Conservation (phyloP, 2,888 invertebrate species). For the Dolomedes plantarius region DNA sequence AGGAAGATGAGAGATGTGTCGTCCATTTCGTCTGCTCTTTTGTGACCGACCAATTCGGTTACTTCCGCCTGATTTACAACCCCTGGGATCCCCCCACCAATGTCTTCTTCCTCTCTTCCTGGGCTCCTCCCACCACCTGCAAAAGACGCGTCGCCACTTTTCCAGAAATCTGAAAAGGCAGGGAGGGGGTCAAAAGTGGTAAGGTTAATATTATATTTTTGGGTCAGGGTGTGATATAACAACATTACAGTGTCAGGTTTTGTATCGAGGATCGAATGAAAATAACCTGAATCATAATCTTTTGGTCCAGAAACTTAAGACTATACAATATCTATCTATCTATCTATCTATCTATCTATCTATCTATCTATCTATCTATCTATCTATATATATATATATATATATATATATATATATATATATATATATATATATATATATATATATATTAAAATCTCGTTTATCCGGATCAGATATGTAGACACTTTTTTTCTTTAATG, state of each 20-base stretch:
- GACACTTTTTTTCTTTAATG: no score
- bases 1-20: slow-evolving; percentile 68
- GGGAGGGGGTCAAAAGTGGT: not conserved
- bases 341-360: no score
- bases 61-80: slow-evolving; percentile 72
- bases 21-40: slow-evolving; percentile 70
- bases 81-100: slow-evolving; percentile 22
- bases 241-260: not conserved
- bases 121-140: slow-evolving; percentile 65
- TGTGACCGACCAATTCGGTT: slow-evolving; percentile 72
- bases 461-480: no score
- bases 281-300: no score
- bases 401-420: no score
- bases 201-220: not conserved
- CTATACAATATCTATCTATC: no score
- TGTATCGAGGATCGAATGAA: no score
- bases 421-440: no score
- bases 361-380: no score
- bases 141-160: slow-evolving; percentile 40
- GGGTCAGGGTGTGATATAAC: not conserved
- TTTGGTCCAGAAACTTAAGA: no score
- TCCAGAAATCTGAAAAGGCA: slow-evolving; percentile 14
- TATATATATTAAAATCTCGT: no score
- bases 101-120: slow-evolving; percentile 9
- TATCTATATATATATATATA: no score